Evolutionary conservation across 1,140 invertebrate species (phyloP).

Genomic region (Drosophila littoralis): DNA sequence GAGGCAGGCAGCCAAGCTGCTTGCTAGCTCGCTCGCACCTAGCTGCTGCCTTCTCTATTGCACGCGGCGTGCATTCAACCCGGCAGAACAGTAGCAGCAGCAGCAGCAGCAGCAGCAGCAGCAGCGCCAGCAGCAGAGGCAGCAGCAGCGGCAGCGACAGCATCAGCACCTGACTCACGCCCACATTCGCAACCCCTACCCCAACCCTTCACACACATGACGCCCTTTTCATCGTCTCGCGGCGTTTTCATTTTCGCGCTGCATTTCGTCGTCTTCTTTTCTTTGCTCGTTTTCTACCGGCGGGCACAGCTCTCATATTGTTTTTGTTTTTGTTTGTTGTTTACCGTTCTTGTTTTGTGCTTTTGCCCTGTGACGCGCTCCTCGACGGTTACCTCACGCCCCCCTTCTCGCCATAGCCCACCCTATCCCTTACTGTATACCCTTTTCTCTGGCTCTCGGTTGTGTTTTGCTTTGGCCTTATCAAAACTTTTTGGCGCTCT

Average conservation of each 20-base stretch:
- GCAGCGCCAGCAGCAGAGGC: conserved; percentile 26
- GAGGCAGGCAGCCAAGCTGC: conserved; percentile 28
- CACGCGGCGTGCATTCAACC: conserved; percentile 74
- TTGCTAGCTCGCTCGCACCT: conserved; percentile 37
- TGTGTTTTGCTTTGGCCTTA: conserved; percentile 70
- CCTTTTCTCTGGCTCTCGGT: not conserved
- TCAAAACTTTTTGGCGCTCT: conserved; percentile 71
- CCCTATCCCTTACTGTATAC: not conserved
- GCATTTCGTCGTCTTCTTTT: conserved; percentile 42
- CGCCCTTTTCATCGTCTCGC: conserved; percentile 30
- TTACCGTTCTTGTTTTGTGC: conserved; percentile 36
- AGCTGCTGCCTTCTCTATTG: conserved; percentile 23
- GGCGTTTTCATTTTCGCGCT: conserved; percentile 50
- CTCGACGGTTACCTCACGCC: not conserved
- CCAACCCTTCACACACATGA: conserved; percentile 12
- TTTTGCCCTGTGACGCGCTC: conserved; percentile 3
- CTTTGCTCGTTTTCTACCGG: conserved; percentile 46
- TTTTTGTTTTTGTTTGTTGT: conserved; percentile 31
- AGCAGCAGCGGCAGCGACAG: conserved; percentile 4
- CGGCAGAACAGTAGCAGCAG: conserved; percentile 55
- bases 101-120: conserved; percentile 31
- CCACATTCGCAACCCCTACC: conserved; percentile 18
- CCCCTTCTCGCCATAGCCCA: not conserved
- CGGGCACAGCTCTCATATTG: conserved; percentile 34
- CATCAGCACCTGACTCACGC: conserved; percentile 40